phyloP scores from a whole-genome alignment of 2,888 invertebrate genomes.

The Mesorhabditis spiculigera region DNA sequence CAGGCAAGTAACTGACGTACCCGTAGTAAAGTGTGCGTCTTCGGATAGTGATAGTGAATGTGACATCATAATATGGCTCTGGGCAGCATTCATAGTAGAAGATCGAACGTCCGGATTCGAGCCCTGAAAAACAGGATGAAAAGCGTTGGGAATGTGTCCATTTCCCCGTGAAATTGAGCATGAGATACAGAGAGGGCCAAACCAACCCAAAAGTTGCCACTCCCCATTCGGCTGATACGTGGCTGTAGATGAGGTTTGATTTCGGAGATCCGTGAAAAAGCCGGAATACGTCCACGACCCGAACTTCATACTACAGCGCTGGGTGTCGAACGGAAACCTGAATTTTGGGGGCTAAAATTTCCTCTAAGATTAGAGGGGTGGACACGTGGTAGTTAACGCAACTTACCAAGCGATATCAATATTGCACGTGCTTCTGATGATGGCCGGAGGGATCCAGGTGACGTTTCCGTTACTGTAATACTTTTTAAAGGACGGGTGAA shows the following conservation, averaged over 20 bases:
- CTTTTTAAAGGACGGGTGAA: neutral
- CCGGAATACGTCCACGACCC: conserved; percentile 87
- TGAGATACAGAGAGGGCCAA: neutral
- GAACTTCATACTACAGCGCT: conserved; percentile 66
- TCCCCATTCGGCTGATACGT: conserved; percentile 67
- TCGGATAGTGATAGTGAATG: conserved; percentile 90
- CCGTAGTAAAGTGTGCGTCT: conserved; percentile 40
- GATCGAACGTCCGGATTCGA: conserved; percentile 40
- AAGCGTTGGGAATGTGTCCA: conserved; percentile 64
- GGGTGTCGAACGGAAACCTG: conserved; percentile 48
- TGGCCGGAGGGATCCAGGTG: conserved; percentile 51
- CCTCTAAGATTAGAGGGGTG: too few species aligned
- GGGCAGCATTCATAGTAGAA: conserved; percentile 57
- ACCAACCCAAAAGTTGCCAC: conserved; percentile 63
- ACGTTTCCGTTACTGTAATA: conserved; percentile 38
- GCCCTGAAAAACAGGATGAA: conserved; percentile 58
- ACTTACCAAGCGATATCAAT: conserved; percentile 40
- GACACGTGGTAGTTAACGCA: neutral
- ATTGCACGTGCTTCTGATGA: conserved; percentile 42
- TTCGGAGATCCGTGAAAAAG: conserved; percentile 56
- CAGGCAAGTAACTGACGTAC: neutral
- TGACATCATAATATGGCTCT: conserved; percentile 75
- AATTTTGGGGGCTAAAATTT: neutral
- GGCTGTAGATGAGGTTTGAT: conserved; percentile 62
- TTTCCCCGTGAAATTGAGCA: conserved; percentile 28